Base-by-base conservation (phyloP, 35 echinoderm and acorn worm species). In the Lytechinus variegatus region DNA sequence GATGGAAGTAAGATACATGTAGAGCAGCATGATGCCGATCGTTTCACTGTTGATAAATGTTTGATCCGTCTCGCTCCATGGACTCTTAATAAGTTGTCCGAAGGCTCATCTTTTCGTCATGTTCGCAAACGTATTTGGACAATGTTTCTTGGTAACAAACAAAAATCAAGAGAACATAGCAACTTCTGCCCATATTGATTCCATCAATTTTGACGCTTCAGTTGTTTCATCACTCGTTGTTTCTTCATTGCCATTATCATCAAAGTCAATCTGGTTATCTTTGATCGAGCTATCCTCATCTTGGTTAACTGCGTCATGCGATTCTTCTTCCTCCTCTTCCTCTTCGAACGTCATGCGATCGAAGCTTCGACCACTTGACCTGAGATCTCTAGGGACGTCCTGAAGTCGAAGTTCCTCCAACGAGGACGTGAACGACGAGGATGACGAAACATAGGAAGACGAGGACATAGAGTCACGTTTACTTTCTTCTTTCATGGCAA, bases 401-500 rank as follows among this genome's bases (percentile, higher is more conserved):
- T 10, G 54, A 29, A 93, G 27, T 54, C 92, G 52, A 27, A 93
- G 92, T 93, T 93, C 92, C 52, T 93, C 92, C 53, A 93, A 57
- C 8, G 92, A 93, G 9, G 92, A 93, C 52, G 52, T 57, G 92
- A 24, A 93, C 13, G 92, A 93, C 4, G 92, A 93, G 54, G 52
- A 55, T 29, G 92, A 54, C 11, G 52, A 93, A 4, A 57, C 52
- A 93, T 11, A 93, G 53, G 92, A 93, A 93, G 92, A 93, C 92
- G 92, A 55, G 88, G 88, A 90, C 88, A 90, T 90, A 5, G 92
- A 93, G 27, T 93, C 92, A 28, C 92, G 92, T 57, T 93, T 93
- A 93, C 53, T 57, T 27, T 55, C 92, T 28, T 57, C 53, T 54
- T 93, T 93, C 52, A 93, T 57, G 6, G 27, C 54, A 57, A 93